These are phyloP conservation scores for Branchipolynoe longqiensis DNA, from an alignment of 2,888 invertebrate genomes.

Conservation along the genomic window DNA sequence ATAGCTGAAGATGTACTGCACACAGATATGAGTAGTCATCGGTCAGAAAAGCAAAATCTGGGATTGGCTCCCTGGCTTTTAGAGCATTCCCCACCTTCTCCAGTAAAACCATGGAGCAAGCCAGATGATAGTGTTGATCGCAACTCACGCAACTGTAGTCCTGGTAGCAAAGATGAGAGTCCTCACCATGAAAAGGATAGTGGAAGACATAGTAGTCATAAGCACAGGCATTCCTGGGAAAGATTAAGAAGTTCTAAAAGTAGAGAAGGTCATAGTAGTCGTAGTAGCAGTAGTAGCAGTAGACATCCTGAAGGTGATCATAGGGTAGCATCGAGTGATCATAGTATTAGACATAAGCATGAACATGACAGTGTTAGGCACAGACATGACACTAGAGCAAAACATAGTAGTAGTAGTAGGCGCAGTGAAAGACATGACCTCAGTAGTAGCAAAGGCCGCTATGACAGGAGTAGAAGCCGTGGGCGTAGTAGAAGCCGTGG, in stretches of 20 bases:
- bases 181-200: too few species aligned
- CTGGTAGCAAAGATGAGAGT: too few species aligned
- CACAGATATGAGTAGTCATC: background rate
- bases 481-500: too few species aligned
- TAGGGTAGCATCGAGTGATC: background rate
- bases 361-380: background rate
- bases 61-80: too few species aligned
- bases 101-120: too few species aligned
- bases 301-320: background rate
- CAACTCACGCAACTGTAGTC: too few species aligned
- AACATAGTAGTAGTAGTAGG: background rate
- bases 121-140: too few species aligned
- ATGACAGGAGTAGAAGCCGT: too few species aligned
- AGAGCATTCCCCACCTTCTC: too few species aligned
- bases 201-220: background rate
- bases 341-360: background rate
- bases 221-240: background rate
- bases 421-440: background rate
- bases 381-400: background rate
- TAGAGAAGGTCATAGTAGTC: background rate
- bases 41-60: background rate
- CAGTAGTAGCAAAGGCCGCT: background rate
- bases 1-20: too few species aligned
- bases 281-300: background rate
- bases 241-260: background rate